These are phyloP conservation scores for Eurois occulta DNA, from an alignment of 2,888 invertebrate species.

Conservation along the genomic window DNA sequence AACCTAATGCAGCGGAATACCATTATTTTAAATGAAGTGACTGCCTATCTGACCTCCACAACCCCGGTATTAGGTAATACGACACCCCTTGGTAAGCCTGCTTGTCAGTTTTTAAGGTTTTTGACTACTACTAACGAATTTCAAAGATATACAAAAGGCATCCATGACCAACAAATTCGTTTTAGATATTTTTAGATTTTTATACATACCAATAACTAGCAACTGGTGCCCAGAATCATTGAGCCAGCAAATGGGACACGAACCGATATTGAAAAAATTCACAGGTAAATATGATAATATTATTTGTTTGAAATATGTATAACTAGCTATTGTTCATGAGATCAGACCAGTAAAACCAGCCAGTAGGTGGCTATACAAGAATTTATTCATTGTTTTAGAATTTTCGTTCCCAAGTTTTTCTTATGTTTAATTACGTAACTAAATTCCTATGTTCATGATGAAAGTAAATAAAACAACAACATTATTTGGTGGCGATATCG, in stretches of 20 bases:
- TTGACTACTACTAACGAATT: background rate
- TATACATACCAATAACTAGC: background rate
- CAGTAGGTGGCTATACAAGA: background rate
- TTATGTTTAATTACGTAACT: background rate
- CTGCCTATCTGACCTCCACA: background rate
- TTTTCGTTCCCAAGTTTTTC: background rate
- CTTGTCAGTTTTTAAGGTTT: background rate
- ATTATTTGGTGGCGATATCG: background rate
- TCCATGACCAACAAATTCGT: background rate
- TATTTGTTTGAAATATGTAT: slow-evolving; percentile 6
- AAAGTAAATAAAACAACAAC: background rate
- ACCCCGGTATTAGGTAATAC: background rate
- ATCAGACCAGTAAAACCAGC: background rate
- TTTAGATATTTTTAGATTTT: no score
- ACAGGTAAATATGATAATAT: slow-evolving; percentile 8
- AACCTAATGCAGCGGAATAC: background rate
- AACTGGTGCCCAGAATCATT: background rate
- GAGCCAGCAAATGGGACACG: background rate
- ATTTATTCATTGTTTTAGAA: slow-evolving; percentile 1
- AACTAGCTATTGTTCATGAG: background rate
- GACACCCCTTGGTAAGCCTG: background rate
- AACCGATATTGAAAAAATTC: background rate
- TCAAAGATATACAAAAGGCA: background rate
- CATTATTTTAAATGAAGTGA: background rate
- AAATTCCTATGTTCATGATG: background rate